Percentiles rank a stretch among this genome's conserved stretches.
phyloP scores from a whole-genome alignment of 2,113 vertebrate species.

The Rhynchomys soricoides region DNA sequence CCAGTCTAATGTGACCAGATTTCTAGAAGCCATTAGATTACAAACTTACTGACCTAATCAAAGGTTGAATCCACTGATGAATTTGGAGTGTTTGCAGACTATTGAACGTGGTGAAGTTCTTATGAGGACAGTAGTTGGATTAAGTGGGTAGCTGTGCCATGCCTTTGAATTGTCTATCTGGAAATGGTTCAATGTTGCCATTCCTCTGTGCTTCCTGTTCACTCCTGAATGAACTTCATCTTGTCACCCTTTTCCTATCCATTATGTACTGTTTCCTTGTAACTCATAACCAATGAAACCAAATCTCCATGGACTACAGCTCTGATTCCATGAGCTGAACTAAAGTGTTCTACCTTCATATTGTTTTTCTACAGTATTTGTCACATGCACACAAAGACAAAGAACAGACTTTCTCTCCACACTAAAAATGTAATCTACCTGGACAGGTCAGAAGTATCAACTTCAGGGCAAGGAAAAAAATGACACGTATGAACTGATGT shows the following conservation, averaged over 20 bases:
- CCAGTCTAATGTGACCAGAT: background rate
- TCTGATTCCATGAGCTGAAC: background rate
- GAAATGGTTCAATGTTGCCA: rapidly evolving
- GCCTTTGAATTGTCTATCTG: background rate
- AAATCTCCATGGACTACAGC: background rate
- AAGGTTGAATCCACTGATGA: rapidly evolving
- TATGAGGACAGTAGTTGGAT: background rate
- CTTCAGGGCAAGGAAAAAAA: background rate
- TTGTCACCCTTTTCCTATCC: background rate
- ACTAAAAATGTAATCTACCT: too few species aligned
- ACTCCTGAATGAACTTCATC: rapidly evolving
- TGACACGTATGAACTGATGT: background rate
- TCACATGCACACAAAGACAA: background rate
- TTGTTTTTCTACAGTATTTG: background rate
- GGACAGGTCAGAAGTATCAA: background rate
- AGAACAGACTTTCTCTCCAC: background rate
- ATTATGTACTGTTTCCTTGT: background rate
- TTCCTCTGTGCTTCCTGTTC: background rate
- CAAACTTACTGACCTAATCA: background rate
- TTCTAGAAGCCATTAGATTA: background rate
- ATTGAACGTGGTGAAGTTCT: background rate
- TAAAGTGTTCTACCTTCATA: background rate
- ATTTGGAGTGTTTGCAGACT: background rate
- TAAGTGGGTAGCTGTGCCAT: background rate
- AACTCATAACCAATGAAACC: background rate